Conservation (phyloP, 2,113 vertebrate species). For the Perognathus longimembris region DNA sequence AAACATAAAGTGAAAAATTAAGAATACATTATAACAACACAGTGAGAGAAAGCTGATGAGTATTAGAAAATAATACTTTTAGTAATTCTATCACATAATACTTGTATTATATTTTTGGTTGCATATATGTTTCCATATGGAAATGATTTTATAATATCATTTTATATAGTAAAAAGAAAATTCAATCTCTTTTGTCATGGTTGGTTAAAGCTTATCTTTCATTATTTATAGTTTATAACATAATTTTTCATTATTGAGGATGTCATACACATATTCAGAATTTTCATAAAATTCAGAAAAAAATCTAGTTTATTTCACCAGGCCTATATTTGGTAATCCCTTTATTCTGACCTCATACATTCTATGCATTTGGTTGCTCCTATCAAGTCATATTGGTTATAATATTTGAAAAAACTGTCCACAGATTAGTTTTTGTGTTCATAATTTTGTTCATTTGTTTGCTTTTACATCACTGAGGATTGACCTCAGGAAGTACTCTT, state of each 20-base stretch:
- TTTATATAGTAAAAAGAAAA: not conserved
- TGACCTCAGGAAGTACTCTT: no score
- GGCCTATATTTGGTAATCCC: not conserved
- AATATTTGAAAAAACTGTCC: not conserved
- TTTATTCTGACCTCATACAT: not conserved
- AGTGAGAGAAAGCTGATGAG: not conserved
- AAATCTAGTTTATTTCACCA: not conserved
- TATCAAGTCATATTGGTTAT: not conserved
- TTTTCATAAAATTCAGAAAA: conserved; percentile 4
- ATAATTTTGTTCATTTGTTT: conserved; percentile 9
- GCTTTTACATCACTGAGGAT: not conserved
- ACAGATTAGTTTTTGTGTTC: not conserved
- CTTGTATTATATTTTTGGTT: not conserved
- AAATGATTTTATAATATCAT: conserved; percentile 12
- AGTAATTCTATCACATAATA: not conserved
- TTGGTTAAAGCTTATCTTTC: not conserved
- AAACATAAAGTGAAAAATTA: conserved; percentile 5
- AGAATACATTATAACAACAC: not conserved
- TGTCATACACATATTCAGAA: not conserved
- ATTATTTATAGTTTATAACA: conserved; percentile 36
- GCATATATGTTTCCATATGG: not conserved
- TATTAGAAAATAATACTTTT: not conserved
- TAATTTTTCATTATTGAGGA: not conserved
- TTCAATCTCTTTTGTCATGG: not conserved
- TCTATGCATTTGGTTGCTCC: not conserved